Evolutionary conservation across 2,888 invertebrate species (phyloP), one percentile per base, ranked within the genome.

Genomic region (Cetonia aurata): DNA sequence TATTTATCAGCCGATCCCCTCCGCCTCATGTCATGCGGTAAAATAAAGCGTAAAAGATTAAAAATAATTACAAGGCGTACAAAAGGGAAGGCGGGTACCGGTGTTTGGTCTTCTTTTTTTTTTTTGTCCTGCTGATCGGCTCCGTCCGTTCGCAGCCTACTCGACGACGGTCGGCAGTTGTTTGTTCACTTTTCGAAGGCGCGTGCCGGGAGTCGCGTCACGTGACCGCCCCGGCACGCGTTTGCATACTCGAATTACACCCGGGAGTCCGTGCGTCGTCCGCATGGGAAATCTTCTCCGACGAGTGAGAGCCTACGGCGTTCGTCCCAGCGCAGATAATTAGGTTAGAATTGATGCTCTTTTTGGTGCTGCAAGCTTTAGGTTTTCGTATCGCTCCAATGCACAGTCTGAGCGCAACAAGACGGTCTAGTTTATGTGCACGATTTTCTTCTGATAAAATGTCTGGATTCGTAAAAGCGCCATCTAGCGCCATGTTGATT

Each of bases 301-400:
- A 25, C 25, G 25, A 25, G 25, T 3, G 25, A 25, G 25, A 25
- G 25, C 25, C 25, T 25, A 25, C 3, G 25, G 25, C 25, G 25
- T 25, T 25, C 4, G 25, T 25, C 4, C 25, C 25, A 25, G 25
- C 25, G 25, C 3, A 69, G 62, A 74, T 78, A 78, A 78, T 78
- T 78, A 74, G 77, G 77, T 78, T 78, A 78, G 74, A 75, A 78
- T 77, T 72, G 77, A 78, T 77, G 78, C 76, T 75, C 78, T 76
- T 77, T 78, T 77, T 33, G 71, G 42, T 59, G 44, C 56, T 37
- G 10, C 37, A 25, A 25, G 4, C 4, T 25, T 4, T 3, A 4
- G 25, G 25, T 25, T 25, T 25, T 25, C 25, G 25, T 25, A 25
- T 25, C 25, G 1, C 25, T 25, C 25, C 3, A 4, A 25, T 25